Conservation (phyloP, 2,113 vertebrate genomes). For the Phoenicopterus ruber region DNA sequence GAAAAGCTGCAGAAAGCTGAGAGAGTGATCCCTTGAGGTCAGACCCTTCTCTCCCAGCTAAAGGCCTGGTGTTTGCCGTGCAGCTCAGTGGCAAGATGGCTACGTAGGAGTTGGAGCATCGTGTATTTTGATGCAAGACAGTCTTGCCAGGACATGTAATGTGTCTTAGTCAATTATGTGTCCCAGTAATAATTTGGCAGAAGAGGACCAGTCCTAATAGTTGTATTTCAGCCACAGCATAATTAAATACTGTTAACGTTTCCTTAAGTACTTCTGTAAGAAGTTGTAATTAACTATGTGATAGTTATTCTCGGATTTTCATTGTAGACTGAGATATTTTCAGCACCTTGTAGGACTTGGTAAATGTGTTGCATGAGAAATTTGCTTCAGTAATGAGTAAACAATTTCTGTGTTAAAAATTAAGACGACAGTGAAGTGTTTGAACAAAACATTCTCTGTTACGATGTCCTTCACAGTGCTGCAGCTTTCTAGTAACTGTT, state of each 20-base stretch:
- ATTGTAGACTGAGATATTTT: neutral
- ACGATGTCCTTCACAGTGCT: neutral
- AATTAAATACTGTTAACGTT: neutral
- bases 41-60: neutral
- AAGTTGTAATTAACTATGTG: neutral
- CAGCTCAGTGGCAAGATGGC: neutral
- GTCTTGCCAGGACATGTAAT: neutral
- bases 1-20: neutral
- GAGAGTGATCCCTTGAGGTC: neutral
- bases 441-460: neutral
- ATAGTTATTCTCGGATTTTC: neutral
- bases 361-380: neutral
- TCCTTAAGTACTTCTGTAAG: neutral
- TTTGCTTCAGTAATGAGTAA: neutral
- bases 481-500: neutral
- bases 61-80: neutral
- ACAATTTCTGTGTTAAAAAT: neutral
- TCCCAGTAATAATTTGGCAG: neutral
- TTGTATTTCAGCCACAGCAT: neutral
- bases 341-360: neutral
- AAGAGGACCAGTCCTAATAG: neutral
- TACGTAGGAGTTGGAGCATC: neutral
- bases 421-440: fast-evolving
- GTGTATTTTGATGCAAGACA: neutral
- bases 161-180: neutral